Evolutionary conservation across 2,888 invertebrate genomes (phyloP).

Genomic region (Plebejus argus): DNA sequence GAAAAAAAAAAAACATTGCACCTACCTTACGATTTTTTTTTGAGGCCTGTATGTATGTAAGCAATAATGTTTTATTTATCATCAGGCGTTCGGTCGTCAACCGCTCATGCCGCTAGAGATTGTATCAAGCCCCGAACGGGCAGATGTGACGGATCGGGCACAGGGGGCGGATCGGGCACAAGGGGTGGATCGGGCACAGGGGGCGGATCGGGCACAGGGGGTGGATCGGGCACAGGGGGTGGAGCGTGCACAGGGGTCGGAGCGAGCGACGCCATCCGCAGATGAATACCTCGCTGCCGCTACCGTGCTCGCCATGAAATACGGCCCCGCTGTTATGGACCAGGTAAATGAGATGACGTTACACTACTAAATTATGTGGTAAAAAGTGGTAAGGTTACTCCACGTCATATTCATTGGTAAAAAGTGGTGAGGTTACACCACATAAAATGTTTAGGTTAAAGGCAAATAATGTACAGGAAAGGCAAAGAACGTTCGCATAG

Average conservation of each 20-base stretch:
- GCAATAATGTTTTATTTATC: too few species aligned
- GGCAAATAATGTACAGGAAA: too few species aligned
- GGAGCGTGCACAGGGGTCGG: constrained; percentile 33
- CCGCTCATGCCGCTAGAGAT: constrained; percentile 85
- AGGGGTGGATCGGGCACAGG: constrained; percentile 30
- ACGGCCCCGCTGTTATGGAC: constrained; percentile 86
- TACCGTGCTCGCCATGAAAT: constrained; percentile 93
- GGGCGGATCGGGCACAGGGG: constrained; percentile 31
- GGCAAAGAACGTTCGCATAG: too few species aligned
- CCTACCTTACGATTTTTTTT: too few species aligned
- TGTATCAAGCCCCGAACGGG: constrained; percentile 40
- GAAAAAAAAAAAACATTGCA: too few species aligned
- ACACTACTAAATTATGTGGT: too few species aligned
- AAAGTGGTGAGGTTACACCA: too few species aligned
- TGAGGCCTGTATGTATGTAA: too few species aligned
- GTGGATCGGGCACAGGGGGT: too few species aligned
- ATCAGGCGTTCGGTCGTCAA: constrained; percentile 92
- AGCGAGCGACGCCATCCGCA: constrained; percentile 70
- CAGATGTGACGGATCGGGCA: constrained; percentile 35
- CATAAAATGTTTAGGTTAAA: too few species aligned
- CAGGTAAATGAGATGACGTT: constrained; percentile 52
- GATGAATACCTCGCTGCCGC: constrained; percentile 92
- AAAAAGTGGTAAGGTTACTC: too few species aligned
- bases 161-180: constrained; percentile 50
- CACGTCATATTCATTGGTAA: too few species aligned